These are phyloP conservation scores for Saccostrea glomerata DNA, from an alignment of 1,140 invertebrate species.

Conservation along the genomic window DNA sequence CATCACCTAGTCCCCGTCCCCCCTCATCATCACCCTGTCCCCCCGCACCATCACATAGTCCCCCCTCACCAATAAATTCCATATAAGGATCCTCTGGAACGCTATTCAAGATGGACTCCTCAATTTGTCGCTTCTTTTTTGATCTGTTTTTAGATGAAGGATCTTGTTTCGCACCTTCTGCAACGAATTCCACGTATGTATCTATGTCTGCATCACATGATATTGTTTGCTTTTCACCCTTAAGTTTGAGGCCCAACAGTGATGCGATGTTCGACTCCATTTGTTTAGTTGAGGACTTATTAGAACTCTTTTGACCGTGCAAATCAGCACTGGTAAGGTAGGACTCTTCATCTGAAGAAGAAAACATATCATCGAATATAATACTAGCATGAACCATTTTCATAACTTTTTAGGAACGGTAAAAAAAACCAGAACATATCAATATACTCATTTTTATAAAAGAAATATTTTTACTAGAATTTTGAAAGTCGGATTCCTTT, in stretches of 20 bases:
- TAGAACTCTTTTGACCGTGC: not conserved
- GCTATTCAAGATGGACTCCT: not conserved
- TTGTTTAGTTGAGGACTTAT: not conserved
- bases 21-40: no score
- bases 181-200: not conserved
- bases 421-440: no score
- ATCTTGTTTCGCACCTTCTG: not conserved
- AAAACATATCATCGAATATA: not conserved
- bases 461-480: not conserved
- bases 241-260: not conserved
- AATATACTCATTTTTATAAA: no score
- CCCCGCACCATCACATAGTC: not conserved
- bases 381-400: not conserved
- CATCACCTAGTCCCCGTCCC: not conserved
- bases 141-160: not conserved
- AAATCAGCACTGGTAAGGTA: constrained; percentile 13
- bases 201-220: not conserved
- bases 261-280: not conserved
- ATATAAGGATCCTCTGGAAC: constrained; percentile 1
- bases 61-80: not conserved
- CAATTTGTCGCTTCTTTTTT: not conserved
- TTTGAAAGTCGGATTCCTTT: not conserved
- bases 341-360: not conserved
- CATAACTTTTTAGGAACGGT: not conserved
- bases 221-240: not conserved